Percentiles rank a stretch among this genome's conserved stretches.
Evolutionary conservation across 2,797 vertebrate genomes (phyloP).

Genomic region (Acanthornis magna): DNA sequence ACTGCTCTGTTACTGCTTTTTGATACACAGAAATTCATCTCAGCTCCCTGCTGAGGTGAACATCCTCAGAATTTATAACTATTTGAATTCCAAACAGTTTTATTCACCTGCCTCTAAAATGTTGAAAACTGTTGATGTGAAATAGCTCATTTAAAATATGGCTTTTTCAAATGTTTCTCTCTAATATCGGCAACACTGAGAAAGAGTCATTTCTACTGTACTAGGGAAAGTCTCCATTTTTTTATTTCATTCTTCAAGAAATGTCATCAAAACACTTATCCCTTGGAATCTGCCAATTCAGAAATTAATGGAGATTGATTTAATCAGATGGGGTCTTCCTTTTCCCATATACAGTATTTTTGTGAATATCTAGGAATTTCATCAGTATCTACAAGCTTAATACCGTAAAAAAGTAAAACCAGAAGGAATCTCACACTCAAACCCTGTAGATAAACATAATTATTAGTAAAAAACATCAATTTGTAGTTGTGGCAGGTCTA

Average conservation of each 20-base stretch:
- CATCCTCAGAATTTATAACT: background rate
- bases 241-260: background rate
- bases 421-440: background rate
- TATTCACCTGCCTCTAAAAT: background rate
- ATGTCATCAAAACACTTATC: background rate
- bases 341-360: background rate
- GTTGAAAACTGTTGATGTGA: background rate
- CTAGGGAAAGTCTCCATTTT: background rate
- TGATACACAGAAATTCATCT: background rate
- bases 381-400: background rate
- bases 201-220: background rate
- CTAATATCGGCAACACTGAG: background rate
- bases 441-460: background rate
- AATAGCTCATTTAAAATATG: background rate
- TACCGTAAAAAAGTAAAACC: background rate
- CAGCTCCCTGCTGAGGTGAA: background rate
- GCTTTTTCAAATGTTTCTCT: background rate
- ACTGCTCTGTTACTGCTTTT: background rate
- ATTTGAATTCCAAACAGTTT: background rate
- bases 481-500: background rate
- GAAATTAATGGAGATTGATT: background rate
- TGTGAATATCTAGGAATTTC: background rate
- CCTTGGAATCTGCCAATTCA: background rate
- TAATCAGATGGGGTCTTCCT: background rate
- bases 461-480: background rate